Evolutionary conservation across 2,888 invertebrate genomes (phyloP), one percentile per base, ranked within the genome.

Genomic region (Drosophila nr. medialis): DNA sequence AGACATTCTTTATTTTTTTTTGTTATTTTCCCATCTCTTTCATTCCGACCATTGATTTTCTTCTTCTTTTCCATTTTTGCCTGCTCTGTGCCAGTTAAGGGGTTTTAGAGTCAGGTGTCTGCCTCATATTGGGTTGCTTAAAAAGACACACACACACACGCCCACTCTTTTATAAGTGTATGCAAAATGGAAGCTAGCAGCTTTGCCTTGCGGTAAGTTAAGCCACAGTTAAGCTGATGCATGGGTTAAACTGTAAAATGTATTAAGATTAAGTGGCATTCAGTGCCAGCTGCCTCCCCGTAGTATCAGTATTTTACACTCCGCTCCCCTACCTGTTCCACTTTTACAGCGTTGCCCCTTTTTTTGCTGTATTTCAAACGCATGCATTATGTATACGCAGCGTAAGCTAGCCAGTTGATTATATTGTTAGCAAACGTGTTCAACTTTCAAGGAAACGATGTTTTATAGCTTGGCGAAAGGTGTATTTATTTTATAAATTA

Each of bases 201-300:
- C 75, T 75, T 75, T 72, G 62, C 71, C 67, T 60, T 80, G 78
- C 69, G 75, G 79, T 73, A 81, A 80, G 68, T 79, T 87, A 81
- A 81, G 88, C 79, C 69, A 60, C 51, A 83, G 84, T 85, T 88
- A 88, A 85, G 89, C 89, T 80, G 81, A 86, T 86, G 81, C 89
- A 85, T 83, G 89, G 86, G 83, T 87, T 85, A 85, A 85, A 85
- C 88, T 83, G 88, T 83, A 77, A 85, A 83, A 87, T 77, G 85
- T 88, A 87, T 87, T 85, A 85, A 85, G 85, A 85, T 85, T 85
- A 85, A 85, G 85, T 85, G 88, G 77, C 81, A 67, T 61, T 86
- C 77, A 80, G 73, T 67, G 60, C 75, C 75, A 64, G 71, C 71
- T 78, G 61, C 65, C 63, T 48, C 48, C n/a, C 63, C 11, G 30